phyloP scores from a whole-genome alignment of 2,888 invertebrate species.

The Muscina levida region DNA sequence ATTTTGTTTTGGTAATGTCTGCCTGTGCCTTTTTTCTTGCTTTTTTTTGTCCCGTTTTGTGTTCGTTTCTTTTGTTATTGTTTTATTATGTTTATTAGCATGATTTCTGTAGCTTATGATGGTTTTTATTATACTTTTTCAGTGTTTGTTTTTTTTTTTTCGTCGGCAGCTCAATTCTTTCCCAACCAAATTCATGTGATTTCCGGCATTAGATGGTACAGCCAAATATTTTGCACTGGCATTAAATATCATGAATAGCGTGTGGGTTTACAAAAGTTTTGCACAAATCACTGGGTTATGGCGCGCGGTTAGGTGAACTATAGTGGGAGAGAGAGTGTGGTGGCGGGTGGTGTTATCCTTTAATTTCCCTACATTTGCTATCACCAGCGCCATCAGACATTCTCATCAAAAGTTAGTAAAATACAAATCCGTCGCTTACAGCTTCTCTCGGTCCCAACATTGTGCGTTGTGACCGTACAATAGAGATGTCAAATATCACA shows the following conservation, averaged over 20 bases:
- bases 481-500: too few species aligned
- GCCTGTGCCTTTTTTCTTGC: neutral
- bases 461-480: too few species aligned
- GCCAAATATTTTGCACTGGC: neutral
- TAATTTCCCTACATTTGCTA: conserved; percentile 18
- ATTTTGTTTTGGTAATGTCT: conserved; percentile 10
- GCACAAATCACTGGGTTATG: too few species aligned
- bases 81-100: conserved; percentile 37
- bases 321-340: too few species aligned
- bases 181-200: conserved; percentile 3
- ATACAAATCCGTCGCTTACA: too few species aligned
- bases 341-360: conserved; percentile 5
- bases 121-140: conserved; percentile 18
- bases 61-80: conserved; percentile 26
- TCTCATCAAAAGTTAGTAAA: conserved; percentile 3
- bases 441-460: too few species aligned
- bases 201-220: conserved; percentile 9
- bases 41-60: neutral
- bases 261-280: too few species aligned
- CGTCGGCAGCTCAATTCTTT: too few species aligned
- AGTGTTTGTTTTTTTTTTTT: conserved; percentile 7
- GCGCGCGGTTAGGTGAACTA: too few species aligned
- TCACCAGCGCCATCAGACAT: conserved; percentile 2
- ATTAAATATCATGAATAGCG: too few species aligned
- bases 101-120: conserved; percentile 29